Conservation (phyloP, 2,113 vertebrate species). For the Vidua chalybeata region DNA sequence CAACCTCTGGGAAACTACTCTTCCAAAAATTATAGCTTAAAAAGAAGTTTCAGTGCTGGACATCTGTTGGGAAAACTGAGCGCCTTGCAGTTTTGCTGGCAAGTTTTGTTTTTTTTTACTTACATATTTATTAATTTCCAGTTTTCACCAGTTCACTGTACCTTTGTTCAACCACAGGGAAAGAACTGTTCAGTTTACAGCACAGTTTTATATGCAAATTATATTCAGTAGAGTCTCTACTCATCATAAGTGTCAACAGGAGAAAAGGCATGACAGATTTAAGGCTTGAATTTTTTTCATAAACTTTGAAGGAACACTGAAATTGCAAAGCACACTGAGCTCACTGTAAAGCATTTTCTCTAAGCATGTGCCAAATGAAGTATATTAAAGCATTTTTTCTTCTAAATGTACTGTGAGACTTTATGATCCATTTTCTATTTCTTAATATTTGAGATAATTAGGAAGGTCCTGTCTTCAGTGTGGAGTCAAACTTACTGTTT, state of each 20-base stretch:
- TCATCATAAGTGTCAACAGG: slow-evolving; percentile 7
- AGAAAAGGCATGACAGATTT: slow-evolving; percentile 24
- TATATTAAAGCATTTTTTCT: background rate
- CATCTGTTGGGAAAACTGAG: background rate
- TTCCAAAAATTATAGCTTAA: background rate
- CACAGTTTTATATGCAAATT: slow-evolving; percentile 29
- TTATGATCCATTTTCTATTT: background rate
- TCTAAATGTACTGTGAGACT: background rate
- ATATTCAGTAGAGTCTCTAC: slow-evolving; percentile 3
- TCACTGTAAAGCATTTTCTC: slow-evolving; percentile 24
- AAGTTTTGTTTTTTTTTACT: background rate
- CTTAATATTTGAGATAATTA: background rate
- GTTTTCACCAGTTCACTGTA: background rate
- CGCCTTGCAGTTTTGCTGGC: background rate
- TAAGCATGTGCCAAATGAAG: background rate
- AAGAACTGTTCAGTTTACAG: slow-evolving; percentile 15
- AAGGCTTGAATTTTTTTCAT: slow-evolving; percentile 25
- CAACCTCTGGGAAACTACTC: background rate
- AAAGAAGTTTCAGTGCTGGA: background rate
- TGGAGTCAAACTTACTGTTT: background rate
- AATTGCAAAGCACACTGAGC: background rate
- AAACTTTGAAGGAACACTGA: slow-evolving; percentile 28
- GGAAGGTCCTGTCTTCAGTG: background rate
- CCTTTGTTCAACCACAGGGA: background rate
- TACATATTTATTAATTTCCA: background rate